Evolutionary conservation across 1,140 invertebrate genomes (phyloP), one percentile per base, ranked within the genome.

Genomic region (Drosophila ambigua): DNA sequence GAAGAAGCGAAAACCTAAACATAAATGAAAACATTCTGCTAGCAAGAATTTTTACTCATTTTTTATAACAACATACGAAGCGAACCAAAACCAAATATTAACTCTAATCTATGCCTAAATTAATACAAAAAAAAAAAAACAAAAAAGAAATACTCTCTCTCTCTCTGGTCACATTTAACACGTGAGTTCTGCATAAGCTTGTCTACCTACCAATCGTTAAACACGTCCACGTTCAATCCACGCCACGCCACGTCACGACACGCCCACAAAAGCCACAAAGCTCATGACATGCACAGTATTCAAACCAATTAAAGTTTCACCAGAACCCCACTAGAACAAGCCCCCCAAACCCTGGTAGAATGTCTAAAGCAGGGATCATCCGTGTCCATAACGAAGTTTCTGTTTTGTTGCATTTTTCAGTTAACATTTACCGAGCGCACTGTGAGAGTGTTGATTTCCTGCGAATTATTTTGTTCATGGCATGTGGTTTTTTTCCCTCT

Each of bases 141-240:
- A 71, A 73, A 64, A 35, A 35, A 39, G 35, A 39, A 39, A 13
- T 39, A 39, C 35, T 39, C 9, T 35, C 31, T 35, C 31, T 35
- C 63, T 69, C 60, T 77, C 81, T 88, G 83, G 78, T 85, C 75
- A 88, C 79, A 87, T 83, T 50, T 63, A 87, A 87, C 83, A 87
- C 83, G 83, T 87, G 83, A 87, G 83, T 87, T 59, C 83, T 79
- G 83, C 83, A 83, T 77, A 49, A 77, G 78, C 81, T 84, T 84
- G 54, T 82, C 83, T 88, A 85, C 35, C 5, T 11, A 39, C 8
- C 78, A 77, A 73, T 84, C 80, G 81, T 71, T 85, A 65, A 49
- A 81, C 73, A 81, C 73, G 50, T 61, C 64, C 75, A 82, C 77
- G 57, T 45, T 50, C 51, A 50, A 39, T 13, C 35, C 35, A 39